These are phyloP conservation scores for Oenanthe melanoleuca DNA, from an alignment of 2,113 vertebrate genomes.

Conservation along the genomic window DNA sequence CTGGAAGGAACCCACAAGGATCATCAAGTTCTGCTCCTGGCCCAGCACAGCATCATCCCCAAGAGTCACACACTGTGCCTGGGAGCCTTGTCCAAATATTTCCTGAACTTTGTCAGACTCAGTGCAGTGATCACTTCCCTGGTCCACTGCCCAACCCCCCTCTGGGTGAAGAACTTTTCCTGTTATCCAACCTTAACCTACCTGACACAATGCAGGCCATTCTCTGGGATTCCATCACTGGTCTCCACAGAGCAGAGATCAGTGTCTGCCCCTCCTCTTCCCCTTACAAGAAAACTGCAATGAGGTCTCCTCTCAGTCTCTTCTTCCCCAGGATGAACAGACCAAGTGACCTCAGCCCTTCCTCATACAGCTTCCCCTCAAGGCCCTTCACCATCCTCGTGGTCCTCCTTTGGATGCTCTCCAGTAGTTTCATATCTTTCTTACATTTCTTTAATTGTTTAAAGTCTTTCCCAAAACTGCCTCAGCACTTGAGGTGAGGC, in stretches of 20 bases:
- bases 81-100: neutral
- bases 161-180: neutral
- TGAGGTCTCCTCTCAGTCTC: neutral
- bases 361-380: no score
- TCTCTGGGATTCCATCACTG: no score
- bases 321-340: neutral
- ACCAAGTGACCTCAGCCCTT: neutral
- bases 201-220: neutral
- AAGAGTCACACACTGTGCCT: no score
- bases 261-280: neutral
- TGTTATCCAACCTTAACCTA: neutral
- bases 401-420: neutral
- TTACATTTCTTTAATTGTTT: no score
- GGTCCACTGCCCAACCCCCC: rapidly evolving
- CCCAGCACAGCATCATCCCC: neutral
- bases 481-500: neutral
- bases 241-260: neutral
- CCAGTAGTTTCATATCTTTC: rapidly evolving
- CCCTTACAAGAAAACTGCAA: neutral
- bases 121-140: no score
- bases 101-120: neutral
- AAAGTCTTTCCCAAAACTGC: no score
- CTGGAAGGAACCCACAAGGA: neutral
- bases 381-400: neutral
- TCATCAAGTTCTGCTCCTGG: rapidly evolving